Percentiles rank a stretch among this genome's conserved stretches.
Conservation (phyloP, 2,888 invertebrate genomes). For the Zeuzera pyrina region DNA sequence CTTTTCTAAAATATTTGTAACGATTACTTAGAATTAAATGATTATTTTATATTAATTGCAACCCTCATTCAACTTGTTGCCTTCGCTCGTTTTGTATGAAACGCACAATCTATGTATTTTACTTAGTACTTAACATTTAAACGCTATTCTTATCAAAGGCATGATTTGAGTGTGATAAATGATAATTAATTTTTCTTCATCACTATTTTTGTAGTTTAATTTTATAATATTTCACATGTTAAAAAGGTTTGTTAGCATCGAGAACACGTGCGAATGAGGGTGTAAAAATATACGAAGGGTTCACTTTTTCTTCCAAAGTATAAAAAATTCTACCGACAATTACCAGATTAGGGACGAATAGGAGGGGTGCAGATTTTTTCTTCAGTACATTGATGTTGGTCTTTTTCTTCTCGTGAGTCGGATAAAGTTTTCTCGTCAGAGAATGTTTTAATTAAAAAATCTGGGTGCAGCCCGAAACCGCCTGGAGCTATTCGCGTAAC, state of each 20-base stretch:
- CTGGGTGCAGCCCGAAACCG: conserved; percentile 18
- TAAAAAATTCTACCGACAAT: conserved; percentile 57
- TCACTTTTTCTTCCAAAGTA: conserved; percentile 42
- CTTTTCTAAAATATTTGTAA: too few relatives aligned
- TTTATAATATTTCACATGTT: too few relatives aligned
- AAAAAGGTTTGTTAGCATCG: conserved; percentile 35
- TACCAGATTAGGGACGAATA: conserved; percentile 60
- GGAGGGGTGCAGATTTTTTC: conserved; percentile 39
- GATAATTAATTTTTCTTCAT: too few relatives aligned
- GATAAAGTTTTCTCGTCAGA: conserved; percentile 28
- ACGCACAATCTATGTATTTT: too few relatives aligned
- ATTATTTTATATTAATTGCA: too few relatives aligned
- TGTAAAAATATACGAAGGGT: conserved; percentile 50
- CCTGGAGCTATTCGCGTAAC: conserved; percentile 20
- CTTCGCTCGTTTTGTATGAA: too few relatives aligned
- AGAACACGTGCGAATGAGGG: conserved; percentile 61
- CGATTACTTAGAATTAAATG: too few relatives aligned
- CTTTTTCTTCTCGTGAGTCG: conserved; percentile 41
- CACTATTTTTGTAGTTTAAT: too few relatives aligned
- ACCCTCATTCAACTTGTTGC: too few relatives aligned
- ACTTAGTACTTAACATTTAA: too few relatives aligned
- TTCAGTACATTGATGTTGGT: conserved; percentile 29
- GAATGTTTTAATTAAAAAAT: conserved; percentile 50
- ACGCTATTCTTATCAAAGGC: too few relatives aligned
- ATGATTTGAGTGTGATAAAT: too few relatives aligned